These are phyloP conservation scores for Cecidostiba fungosa DNA, from an alignment of 2,888 invertebrate genomes.

Conservation along the genomic window DNA sequence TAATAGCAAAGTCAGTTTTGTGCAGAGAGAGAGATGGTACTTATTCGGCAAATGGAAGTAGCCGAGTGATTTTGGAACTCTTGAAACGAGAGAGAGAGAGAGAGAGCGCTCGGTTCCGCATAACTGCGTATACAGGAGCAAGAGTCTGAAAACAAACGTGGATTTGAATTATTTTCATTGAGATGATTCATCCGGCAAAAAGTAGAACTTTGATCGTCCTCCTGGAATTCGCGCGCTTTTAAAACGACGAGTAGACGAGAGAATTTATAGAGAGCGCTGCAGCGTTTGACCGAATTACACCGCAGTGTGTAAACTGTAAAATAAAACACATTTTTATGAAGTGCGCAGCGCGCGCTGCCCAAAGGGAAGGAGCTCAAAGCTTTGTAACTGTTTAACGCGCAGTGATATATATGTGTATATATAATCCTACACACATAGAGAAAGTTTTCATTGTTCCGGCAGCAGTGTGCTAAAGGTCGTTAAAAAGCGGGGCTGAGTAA, in stretches of 20 bases:
- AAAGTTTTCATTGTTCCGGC: constrained; percentile 32
- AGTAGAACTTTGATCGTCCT: not conserved
- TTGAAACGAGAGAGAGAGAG: not conserved
- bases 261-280: not conserved
- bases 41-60: not conserved
- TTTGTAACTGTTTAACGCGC: constrained; percentile 13
- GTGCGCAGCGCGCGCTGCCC: not conserved
- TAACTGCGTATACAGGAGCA: not conserved
- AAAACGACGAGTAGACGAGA: not conserved
- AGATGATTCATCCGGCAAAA: too few relatives aligned
- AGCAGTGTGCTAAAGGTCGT: constrained; percentile 15
- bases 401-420: not conserved
- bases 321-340: constrained; percentile 32
- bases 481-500: constrained; percentile 7
- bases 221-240: too few relatives aligned
- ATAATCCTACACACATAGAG: not conserved
- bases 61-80: not conserved
- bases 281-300: not conserved
- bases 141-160: not conserved
- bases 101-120: not conserved
- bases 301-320: not conserved
- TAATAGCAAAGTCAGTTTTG: constrained; percentile 41
- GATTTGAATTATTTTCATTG: not conserved
- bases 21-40: not conserved
- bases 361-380: not conserved